Base-by-base conservation (phyloP, 2,797 vertebrate genomes). In the Erithacus rubecula region DNA sequence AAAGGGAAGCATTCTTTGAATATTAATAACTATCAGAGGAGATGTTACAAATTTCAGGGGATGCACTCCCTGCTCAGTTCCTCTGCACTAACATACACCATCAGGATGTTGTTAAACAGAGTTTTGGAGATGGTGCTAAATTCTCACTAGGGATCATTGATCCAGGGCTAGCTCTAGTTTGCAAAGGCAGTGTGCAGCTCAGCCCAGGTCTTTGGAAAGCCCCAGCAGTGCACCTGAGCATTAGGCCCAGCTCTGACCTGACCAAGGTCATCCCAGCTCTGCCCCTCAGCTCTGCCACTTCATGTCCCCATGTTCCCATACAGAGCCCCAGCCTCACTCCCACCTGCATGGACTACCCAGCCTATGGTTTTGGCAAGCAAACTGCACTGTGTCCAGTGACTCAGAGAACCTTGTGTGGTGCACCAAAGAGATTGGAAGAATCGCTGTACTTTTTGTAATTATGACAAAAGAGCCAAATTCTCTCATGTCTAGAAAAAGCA, bases 221-320 rank as follows among this genome's bases (percentile, higher is more conserved):
- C 49, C 36, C 59, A 76, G 71, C 30, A 34, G 12, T 2, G 7
- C 11, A 4, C 34, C 7, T 27, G 39, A 51, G 36, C 74, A 65
- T 44, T 20, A 12, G 34, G 67, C 29, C 32, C 74, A 58, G 24
- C 14, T 13, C 37, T 29, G 26, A 30, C 36, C n/a, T 4, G 2
- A 20, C 12, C 0, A 0, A 46, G 47, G 36, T 12, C 29, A 15
- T n/a, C 49, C 68, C 65, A 41, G 5, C 64, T 34, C 41, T 30
- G 9, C 15, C 17, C 36, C 34, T 30, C 2, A 0, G n/a, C 52
- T 62, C 67, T 74, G 68, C 30, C 6, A 0, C 27, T 8, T 1
- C 3, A 1, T 39, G 27, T 15, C 15, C 36, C 24, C 9, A 23
- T 46, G 51, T 37, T 27, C 70, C 52, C 58, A 6, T 2, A 6